These are phyloP conservation scores for Macrostomum lignano DNA, from an alignment of 1,140 invertebrate genomes.

Conservation along the genomic window DNA sequence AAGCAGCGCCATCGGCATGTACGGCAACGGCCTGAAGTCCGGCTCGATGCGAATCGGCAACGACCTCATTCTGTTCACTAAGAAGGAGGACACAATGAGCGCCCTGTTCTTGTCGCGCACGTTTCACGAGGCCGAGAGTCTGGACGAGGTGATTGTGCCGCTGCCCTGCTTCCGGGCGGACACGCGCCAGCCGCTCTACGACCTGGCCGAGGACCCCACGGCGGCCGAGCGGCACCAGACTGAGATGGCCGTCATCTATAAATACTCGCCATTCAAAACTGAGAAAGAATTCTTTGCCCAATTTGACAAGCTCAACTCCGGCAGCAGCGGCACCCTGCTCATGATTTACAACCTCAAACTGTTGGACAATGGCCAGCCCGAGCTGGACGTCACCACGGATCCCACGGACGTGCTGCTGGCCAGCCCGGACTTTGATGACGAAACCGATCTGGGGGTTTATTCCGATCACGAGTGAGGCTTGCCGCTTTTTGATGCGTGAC, in stretches of 20 bases:
- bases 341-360: constrained; percentile 28
- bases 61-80: constrained; percentile 28
- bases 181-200: constrained; percentile 13
- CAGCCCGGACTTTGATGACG: constrained; percentile 1
- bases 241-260: constrained; percentile 26
- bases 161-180: constrained; percentile 21
- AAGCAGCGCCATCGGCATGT: constrained; percentile 25
- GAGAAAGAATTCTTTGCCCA: constrained; percentile 22
- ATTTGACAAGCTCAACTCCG: constrained; percentile 26
- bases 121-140: constrained; percentile 25
- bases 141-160: constrained; percentile 28
- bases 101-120: constrained; percentile 27
- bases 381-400: constrained; percentile 22
- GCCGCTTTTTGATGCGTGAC: constrained; percentile 7
- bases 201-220: constrained; percentile 11
- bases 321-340: constrained; percentile 23
- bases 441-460: neutral
- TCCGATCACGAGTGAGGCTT: constrained; percentile 15
- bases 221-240: constrained; percentile 20
- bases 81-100: constrained; percentile 19
- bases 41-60: constrained; percentile 30
- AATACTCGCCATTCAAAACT: constrained; percentile 27
- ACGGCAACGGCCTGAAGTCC: constrained; percentile 29
- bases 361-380: constrained; percentile 21
- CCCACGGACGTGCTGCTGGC: constrained; percentile 14